These are phyloP conservation scores for Valencia hispanica DNA, from an alignment of 2,797 vertebrate genomes.

Conservation along the genomic window DNA sequence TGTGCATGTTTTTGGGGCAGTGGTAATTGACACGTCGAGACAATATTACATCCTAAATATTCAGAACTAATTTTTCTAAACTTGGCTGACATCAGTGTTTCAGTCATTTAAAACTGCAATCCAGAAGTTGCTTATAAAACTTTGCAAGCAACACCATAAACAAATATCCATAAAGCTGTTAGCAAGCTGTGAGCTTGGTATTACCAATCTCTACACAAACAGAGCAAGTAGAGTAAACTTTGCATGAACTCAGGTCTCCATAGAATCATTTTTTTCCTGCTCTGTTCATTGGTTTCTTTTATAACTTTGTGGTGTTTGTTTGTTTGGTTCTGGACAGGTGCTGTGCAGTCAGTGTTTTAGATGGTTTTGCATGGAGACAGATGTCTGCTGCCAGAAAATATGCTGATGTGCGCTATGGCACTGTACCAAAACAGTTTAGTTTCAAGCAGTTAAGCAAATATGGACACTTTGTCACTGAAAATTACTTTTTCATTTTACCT, in stretches of 20 bases:
- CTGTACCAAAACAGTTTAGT: conserved; percentile 1
- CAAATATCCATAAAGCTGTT: neutral
- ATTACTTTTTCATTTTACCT: conserved; percentile 6
- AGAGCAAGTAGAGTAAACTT: neutral
- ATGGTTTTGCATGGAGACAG: neutral
- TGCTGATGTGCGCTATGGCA: conserved; percentile 6
- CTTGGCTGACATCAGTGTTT: neutral
- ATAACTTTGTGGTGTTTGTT: conserved; percentile 1
- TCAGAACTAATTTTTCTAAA: neutral
- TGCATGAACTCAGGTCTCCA: neutral
- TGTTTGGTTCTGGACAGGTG: neutral
- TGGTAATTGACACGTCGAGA: neutral
- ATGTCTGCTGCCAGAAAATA: conserved; percentile 5
- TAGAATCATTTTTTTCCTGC: neutral
- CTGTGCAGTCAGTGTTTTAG: neutral
- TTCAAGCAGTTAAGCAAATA: conserved; percentile 9
- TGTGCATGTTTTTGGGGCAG: conserved; percentile 1
- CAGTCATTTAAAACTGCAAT: neutral
- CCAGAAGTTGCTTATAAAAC: neutral
- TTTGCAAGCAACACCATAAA: neutral
- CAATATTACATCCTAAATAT: neutral
- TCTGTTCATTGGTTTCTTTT: neutral
- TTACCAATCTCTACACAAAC: conserved; percentile 10
- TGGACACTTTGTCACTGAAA: conserved; percentile 3
- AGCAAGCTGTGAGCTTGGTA: conserved; percentile 11